Percentiles rank a stretch among this genome's conserved stretches.
phyloP scores from a whole-genome alignment of 2,113 vertebrate species.

The Sapajus apella region DNA sequence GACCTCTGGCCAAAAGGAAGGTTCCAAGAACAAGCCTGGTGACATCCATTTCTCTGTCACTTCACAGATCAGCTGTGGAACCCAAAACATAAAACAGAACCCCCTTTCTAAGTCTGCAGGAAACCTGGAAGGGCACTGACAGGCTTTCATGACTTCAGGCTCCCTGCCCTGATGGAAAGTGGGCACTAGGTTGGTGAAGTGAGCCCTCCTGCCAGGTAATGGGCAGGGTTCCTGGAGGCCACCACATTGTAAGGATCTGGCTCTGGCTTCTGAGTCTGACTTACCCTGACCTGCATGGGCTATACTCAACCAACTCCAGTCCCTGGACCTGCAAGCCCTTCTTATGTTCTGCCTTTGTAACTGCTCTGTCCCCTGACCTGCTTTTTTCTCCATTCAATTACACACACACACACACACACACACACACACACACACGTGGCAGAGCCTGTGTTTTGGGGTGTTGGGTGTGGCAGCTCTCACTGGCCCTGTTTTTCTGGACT shows the following conservation, averaged over 20 bases:
- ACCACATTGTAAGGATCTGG: neutral
- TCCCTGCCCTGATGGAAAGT: neutral
- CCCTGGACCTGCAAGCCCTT: neutral
- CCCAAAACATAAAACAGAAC: neutral
- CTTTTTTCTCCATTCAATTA: neutral
- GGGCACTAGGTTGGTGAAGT: neutral
- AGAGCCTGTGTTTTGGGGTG: neutral
- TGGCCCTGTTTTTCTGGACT: too few relatives aligned
- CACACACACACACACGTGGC: too few relatives aligned
- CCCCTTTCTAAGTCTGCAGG: neutral
- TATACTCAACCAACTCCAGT: neutral
- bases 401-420: too few relatives aligned
- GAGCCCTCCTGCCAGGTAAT: neutral
- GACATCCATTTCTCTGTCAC: neutral
- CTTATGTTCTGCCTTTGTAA: neutral
- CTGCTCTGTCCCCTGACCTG: neutral
- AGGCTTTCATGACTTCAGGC: neutral
- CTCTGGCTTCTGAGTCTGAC: neutral
- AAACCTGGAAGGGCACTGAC: neutral
- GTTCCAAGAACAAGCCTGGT: neutral
- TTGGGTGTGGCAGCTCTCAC: neutral
- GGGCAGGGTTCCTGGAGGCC: accelerated
- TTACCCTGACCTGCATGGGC: neutral
- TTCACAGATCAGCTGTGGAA: neutral
- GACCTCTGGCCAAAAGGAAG: neutral